Evolutionary conservation across 2,797 vertebrate species (phyloP).

Genomic region (Tamandua tetradactyla): DNA sequence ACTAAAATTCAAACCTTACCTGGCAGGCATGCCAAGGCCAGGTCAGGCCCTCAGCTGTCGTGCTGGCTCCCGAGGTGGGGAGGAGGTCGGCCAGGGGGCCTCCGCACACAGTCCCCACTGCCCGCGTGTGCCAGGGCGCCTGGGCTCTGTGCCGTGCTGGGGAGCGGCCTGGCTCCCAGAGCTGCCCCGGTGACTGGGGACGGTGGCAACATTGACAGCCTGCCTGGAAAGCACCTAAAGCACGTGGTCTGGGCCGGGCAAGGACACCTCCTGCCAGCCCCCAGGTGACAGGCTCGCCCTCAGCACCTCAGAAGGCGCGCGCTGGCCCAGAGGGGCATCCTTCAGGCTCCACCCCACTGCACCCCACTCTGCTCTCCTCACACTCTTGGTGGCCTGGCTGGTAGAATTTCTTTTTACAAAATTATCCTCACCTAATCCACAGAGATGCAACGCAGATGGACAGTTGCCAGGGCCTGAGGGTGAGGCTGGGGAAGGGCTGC

Average conservation of each 20-base stretch:
- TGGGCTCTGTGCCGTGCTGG: no score
- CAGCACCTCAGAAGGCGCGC: neutral
- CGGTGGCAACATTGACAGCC: no score
- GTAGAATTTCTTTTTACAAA: conserved; percentile 61
- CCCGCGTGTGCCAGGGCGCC: no score
- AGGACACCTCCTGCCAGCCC: neutral
- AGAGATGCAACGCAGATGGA: conserved; percentile 65
- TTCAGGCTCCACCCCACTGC: neutral
- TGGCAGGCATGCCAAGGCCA: neutral
- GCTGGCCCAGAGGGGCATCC: neutral
- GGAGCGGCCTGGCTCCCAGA: no score
- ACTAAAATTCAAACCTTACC: neutral
- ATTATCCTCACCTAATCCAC: conserved; percentile 72
- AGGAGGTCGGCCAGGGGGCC: no score
- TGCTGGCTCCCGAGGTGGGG: neutral
- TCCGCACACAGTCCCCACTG: no score
- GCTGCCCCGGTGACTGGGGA: no score
- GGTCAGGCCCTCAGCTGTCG: neutral
- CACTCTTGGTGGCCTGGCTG: neutral
- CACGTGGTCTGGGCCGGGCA: neutral
- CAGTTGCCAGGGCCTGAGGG: conserved; percentile 63
- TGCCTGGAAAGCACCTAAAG: no score
- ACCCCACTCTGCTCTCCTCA: neutral
- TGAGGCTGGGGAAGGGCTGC: neutral
- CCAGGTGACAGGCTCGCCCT: neutral